Conservation (phyloP, 2,888 invertebrate species). For the Odontomyia ornata region DNA sequence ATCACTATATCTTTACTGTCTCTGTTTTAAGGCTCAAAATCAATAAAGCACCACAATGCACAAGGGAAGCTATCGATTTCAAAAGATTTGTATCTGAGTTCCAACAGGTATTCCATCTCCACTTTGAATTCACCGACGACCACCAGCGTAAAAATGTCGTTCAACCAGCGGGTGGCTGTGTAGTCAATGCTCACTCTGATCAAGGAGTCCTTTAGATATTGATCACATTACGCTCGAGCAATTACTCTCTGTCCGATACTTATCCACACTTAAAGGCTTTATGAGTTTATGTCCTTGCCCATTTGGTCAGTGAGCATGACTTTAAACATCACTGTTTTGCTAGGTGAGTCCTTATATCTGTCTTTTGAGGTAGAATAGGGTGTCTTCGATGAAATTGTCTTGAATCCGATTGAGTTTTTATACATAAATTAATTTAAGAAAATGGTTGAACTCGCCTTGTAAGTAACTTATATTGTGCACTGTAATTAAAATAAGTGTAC, state of each 20-base stretch:
- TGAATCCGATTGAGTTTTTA: neutral
- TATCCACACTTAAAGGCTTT: slow-evolving; percentile 28
- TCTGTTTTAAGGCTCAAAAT: neutral
- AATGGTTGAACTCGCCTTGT: neutral
- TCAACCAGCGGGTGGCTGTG: slow-evolving; percentile 45
- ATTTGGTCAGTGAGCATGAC: neutral
- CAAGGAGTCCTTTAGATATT: slow-evolving; percentile 5
- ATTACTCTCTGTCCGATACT: slow-evolving; percentile 9
- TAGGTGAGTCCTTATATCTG: neutral
- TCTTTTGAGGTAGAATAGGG: no score
- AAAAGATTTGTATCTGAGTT: slow-evolving; percentile 46
- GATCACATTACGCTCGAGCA: neutral
- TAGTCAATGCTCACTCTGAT: slow-evolving; percentile 3
- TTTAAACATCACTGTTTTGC: neutral
- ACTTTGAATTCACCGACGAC: slow-evolving; percentile 48
- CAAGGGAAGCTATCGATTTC: slow-evolving; percentile 42
- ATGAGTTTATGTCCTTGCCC: slow-evolving; percentile 24
- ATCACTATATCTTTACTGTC: neutral
- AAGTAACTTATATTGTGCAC: no score
- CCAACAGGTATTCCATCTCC: slow-evolving; percentile 42
- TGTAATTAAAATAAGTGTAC: no score
- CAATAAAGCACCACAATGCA: neutral
- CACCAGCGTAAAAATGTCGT: slow-evolving; percentile 48
- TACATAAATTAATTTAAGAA: neutral
- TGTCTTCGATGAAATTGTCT: neutral